Evolutionary conservation across 2,888 invertebrate genomes (phyloP).

Genomic region (Galeopsomyia nigrocyanea): DNA sequence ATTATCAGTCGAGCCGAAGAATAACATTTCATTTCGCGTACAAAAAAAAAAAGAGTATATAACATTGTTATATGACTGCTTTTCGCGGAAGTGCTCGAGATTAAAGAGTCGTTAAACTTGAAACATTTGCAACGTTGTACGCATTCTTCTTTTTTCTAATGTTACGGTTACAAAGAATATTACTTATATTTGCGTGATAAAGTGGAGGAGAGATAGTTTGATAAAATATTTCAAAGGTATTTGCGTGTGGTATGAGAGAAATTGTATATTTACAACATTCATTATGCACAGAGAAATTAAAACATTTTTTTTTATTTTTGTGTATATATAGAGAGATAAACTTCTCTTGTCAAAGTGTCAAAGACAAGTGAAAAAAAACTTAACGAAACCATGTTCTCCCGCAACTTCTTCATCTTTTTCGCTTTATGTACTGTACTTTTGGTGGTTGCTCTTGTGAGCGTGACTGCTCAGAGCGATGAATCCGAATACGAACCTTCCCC

Average conservation of each 20-base stretch:
- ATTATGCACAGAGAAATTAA: no score
- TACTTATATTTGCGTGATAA: no score
- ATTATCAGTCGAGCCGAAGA: no score
- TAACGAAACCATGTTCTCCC: slow-evolving; percentile 20
- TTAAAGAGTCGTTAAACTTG: slow-evolving; percentile 7
- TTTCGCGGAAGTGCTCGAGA: slow-evolving; percentile 1
- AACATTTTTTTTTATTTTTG: no score
- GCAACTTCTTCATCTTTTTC: slow-evolving; percentile 12
- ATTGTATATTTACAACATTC: no score
- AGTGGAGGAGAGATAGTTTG: no score
- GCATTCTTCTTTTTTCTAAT: no score
- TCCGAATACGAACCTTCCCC: background rate
- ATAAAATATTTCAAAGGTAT: no score
- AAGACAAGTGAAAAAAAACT: background rate
- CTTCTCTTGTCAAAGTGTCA: background rate
- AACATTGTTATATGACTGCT: slow-evolving; percentile 2
- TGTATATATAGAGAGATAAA: background rate
- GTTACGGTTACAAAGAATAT: no score
- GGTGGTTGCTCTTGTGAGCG: background rate
- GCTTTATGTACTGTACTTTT: background rate
- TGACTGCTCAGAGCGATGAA: no score
- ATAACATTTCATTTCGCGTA: background rate
- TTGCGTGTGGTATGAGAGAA: no score
- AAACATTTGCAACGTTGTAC: no score
- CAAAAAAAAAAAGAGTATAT: background rate